phyloP scores from a whole-genome alignment of 1,140 invertebrate species.

The Zaprionus ornatus region DNA sequence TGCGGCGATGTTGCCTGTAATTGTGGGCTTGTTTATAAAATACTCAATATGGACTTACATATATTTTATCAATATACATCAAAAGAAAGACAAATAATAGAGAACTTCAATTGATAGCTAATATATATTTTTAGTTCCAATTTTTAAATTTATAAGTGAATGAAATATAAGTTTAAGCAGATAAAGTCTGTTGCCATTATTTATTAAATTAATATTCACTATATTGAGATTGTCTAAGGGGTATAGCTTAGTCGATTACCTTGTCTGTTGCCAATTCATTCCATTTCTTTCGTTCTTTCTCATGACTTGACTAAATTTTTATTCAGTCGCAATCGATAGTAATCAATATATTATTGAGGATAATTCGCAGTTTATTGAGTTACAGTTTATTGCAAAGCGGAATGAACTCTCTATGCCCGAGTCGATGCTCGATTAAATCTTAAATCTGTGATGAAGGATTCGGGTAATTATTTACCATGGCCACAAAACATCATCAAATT shows the following conservation, averaged over 20 bases:
- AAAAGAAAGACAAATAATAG: neutral
- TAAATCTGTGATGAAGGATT: neutral
- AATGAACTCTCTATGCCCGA: neutral
- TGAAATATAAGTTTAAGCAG: neutral
- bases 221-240: too few relatives aligned
- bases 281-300: neutral
- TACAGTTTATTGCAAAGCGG: slow-evolving; percentile 15
- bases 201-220: too few relatives aligned
- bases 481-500: neutral
- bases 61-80: neutral
- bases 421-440: slow-evolving; percentile 11
- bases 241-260: neutral
- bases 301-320: slow-evolving; percentile 35
- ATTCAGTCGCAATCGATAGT: slow-evolving; percentile 41
- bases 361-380: slow-evolving; percentile 45
- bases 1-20: slow-evolving; percentile 29
- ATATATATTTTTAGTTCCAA: too few relatives aligned
- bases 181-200: too few relatives aligned
- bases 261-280: neutral
- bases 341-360: slow-evolving; percentile 53
- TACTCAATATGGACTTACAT: neutral
- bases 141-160: too few relatives aligned
- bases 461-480: neutral
- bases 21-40: slow-evolving; percentile 8
- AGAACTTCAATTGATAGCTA: too few relatives aligned